phyloP scores from a whole-genome alignment of 2,113 vertebrate species.

The Tachycineta bicolor region DNA sequence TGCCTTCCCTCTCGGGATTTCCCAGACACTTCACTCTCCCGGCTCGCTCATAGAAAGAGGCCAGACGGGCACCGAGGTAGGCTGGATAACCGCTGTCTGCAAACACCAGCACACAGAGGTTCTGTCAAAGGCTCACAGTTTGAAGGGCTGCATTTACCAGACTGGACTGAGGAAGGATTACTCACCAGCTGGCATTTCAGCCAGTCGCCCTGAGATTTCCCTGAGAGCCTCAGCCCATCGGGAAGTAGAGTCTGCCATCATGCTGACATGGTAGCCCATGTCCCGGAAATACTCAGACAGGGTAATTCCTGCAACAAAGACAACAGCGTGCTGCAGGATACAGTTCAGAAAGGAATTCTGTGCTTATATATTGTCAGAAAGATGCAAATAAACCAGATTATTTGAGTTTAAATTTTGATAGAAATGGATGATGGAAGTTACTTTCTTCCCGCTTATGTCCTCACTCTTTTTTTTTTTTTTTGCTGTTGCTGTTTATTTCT shows the following conservation, averaged over 20 bases:
- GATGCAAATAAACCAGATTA: background rate
- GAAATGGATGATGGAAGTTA: background rate
- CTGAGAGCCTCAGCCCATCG: constrained; percentile 97
- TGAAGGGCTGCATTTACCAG: background rate
- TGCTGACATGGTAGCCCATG: constrained; percentile 98
- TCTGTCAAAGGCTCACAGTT: background rate
- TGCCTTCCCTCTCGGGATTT: constrained; percentile 97
- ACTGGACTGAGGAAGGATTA: background rate
- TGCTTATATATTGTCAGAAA: background rate
- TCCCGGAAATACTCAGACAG: constrained; percentile 97
- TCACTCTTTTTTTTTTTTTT: background rate
- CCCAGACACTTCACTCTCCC: constrained; percentile 96
- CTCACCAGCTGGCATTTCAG: constrained; percentile 98
- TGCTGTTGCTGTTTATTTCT: background rate
- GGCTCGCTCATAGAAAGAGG: constrained; percentile 96
- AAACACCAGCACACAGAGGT: constrained; percentile 12
- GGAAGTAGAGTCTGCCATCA: constrained; percentile 99
- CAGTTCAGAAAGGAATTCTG: background rate
- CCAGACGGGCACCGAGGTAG: constrained; percentile 93
- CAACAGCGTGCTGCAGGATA: background rate
- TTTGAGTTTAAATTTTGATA: background rate
- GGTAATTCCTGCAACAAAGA: constrained; percentile 85
- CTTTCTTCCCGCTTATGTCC: background rate
- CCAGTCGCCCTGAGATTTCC: constrained; percentile 96
- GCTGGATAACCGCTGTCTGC: constrained; percentile 98